Evolutionary conservation across 2,113 vertebrate species (phyloP).

Genomic region (Rattus norvegicus): GRCr8 NC_086026.1:108802001-108802500

Average conservation of each 20-base stretch:
- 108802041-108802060: not conserved
- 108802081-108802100: too few species aligned
- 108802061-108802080: not conserved
- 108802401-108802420: not conserved
- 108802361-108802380: not conserved
- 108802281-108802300: not conserved
- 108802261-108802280: not conserved
- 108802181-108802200: not conserved
- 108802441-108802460: not conserved
- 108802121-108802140: not conserved
- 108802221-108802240: not conserved
- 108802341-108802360: not conserved
- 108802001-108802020: not conserved
- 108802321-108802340: not conserved
- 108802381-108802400: not conserved
- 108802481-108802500: not conserved
- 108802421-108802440: not conserved
- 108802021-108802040: not conserved
- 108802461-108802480: not conserved
- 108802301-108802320: not conserved
- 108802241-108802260: not conserved
- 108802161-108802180: not conserved
- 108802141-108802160: not conserved
- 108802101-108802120: too few species aligned
- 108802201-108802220: not conserved